Evolutionary conservation across 2,888 invertebrate species (phyloP).

Genomic region (Melinaea marsaeus): DNA sequence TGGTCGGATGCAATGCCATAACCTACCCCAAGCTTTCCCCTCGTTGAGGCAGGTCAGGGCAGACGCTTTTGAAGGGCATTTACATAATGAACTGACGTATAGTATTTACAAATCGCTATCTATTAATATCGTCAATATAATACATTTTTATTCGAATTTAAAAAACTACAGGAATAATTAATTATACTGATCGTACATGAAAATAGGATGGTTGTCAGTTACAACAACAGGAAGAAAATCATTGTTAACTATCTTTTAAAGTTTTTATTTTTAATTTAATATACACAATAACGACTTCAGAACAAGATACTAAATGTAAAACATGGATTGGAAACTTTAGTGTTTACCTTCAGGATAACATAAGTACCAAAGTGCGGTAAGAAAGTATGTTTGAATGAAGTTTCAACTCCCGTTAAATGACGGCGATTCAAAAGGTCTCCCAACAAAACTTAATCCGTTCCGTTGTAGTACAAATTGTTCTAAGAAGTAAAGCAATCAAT

Average conservation of each 20-base stretch:
- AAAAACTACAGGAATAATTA: no score
- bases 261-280: no score
- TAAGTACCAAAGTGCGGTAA: no score
- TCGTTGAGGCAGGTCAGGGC: slow-evolving; percentile 64
- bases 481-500: slow-evolving; percentile 5
- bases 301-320: no score
- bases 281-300: no score
- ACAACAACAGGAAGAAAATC: no score
- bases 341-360: no score
- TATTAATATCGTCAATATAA: slow-evolving; percentile 21
- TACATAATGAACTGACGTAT: slow-evolving; percentile 58
- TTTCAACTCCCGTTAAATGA: slow-evolving; percentile 30
- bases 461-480: slow-evolving; percentile 18
- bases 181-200: no score
- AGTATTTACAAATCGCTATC: slow-evolving; percentile 30
- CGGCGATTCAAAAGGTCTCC: slow-evolving; percentile 12
- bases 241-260: no score
- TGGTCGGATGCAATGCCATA: slow-evolving; percentile 71
- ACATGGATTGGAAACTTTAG: no score
- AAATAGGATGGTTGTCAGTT: no score
- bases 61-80: slow-evolving; percentile 68
- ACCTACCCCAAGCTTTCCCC: slow-evolving; percentile 72
- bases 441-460: slow-evolving; percentile 22
- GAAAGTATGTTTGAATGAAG: slow-evolving; percentile 13
- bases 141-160: no score